phyloP scores from a whole-genome alignment of 2,113 vertebrate species.

The Crotalus horridus region DNA sequence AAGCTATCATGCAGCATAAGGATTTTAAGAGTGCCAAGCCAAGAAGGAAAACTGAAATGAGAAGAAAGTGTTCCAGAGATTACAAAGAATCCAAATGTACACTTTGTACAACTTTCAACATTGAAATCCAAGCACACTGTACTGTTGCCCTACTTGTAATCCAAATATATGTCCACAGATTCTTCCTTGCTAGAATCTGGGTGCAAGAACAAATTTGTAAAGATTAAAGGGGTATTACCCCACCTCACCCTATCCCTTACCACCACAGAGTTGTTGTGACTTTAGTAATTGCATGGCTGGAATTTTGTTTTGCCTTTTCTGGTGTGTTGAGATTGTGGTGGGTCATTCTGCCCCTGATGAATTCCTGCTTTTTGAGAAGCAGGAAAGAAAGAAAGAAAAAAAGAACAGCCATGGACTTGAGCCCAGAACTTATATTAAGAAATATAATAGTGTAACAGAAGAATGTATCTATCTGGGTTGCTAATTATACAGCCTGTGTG shows the following conservation, averaged over 20 bases:
- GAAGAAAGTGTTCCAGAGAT: not conserved
- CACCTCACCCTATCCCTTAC: rapidly evolving
- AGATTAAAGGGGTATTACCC: not conserved
- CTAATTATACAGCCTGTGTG: not conserved
- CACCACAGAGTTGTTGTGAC: not conserved
- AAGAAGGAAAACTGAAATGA: not conserved
- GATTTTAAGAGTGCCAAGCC: not conserved
- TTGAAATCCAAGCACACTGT: not conserved
- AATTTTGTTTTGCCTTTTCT: not conserved
- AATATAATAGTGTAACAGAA: not conserved
- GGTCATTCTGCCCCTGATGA: not conserved
- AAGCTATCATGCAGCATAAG: not conserved
- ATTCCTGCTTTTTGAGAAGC: not conserved
- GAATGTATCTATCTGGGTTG: not conserved
- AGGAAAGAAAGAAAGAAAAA: not conserved
- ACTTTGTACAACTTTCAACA: not conserved
- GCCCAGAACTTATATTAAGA: not conserved
- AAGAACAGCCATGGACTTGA: no score
- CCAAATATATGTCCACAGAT: not conserved
- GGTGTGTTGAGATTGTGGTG: not conserved
- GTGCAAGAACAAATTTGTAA: not conserved
- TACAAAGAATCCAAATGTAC: not conserved
- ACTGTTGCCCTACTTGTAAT: not conserved
- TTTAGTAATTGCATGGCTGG: not conserved
- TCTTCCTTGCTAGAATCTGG: not conserved